Conservation (phyloP, 1,140 invertebrate species). For the Anastrepha obliqua region DNA sequence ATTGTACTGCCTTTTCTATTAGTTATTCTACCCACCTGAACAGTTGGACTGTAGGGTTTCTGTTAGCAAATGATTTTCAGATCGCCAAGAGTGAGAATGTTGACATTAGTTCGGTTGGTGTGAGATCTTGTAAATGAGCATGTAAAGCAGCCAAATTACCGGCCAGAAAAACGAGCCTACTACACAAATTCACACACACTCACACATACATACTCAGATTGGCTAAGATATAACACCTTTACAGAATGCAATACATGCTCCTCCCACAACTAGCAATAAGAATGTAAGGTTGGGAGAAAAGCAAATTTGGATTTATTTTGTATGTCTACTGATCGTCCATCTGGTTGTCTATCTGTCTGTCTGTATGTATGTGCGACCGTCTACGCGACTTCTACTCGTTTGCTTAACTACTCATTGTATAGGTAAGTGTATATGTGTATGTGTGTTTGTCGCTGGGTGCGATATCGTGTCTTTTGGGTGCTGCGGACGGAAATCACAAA, state of each 20-base stretch:
- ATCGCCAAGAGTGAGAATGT: constrained; percentile 30
- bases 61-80: not conserved
- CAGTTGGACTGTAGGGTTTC: not conserved
- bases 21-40: not conserved
- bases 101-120: constrained; percentile 1
- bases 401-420: not conserved
- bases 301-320: not conserved
- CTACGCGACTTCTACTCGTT: not conserved
- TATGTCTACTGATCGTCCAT: constrained; percentile 12
- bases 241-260: not conserved
- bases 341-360: not conserved
- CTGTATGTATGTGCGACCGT: not conserved
- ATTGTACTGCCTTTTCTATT: constrained; percentile 16
- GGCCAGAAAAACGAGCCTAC: not conserved
- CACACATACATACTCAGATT: not conserved
- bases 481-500: constrained; percentile 54
- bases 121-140: constrained; percentile 30
- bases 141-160: constrained; percentile 43
- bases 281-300: not conserved
- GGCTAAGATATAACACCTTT: constrained; percentile 10
- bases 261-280: not conserved
- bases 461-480: constrained; percentile 43
- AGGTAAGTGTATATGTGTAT: not conserved
- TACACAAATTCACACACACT: not conserved
- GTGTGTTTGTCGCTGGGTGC: constrained; percentile 18